phyloP scores from a whole-genome alignment of 2,888 invertebrate genomes.

The Alloplasta piceator region DNA sequence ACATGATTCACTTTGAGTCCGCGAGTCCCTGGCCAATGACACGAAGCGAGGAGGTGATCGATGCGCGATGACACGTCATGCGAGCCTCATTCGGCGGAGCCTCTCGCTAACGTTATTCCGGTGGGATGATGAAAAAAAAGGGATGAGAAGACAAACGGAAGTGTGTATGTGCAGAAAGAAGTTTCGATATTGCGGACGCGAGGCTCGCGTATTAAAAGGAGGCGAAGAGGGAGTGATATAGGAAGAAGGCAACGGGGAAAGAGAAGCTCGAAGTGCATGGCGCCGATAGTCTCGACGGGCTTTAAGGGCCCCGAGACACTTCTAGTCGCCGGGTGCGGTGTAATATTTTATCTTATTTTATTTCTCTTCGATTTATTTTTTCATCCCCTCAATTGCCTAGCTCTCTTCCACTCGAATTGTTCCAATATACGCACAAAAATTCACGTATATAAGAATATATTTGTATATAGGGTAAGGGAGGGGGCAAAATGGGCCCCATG shows the following conservation, averaged over 20 bases:
- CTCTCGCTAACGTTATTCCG: constrained; percentile 33
- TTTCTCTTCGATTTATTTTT: constrained; percentile 23
- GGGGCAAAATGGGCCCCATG: no score
- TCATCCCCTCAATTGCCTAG: constrained; percentile 9
- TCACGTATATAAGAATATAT: no score
- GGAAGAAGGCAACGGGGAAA: constrained; percentile 25
- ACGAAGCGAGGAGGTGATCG: constrained; percentile 44
- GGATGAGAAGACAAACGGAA: constrained; percentile 40
- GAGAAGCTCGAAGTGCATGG: constrained; percentile 54
- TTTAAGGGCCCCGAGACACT: constrained; percentile 60
- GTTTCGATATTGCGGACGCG: constrained; percentile 44
- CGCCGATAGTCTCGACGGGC: constrained; percentile 65
- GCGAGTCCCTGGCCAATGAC: background rate
- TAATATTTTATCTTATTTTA: constrained; percentile 48
- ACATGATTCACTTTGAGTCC: constrained; percentile 58
- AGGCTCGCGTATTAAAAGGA: background rate
- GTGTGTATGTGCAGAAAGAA: constrained; percentile 34
- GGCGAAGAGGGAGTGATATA: constrained; percentile 6
- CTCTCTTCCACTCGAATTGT: constrained; percentile 12
- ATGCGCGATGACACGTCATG: constrained; percentile 49
- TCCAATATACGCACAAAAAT: no score
- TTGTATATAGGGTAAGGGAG: no score
- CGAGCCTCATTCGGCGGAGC: background rate
- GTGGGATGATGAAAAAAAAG: constrained; percentile 30
- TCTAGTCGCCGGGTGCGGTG: constrained; percentile 52